Percentiles rank a stretch among this genome's conserved stretches.
Conservation (phyloP, 2,797 vertebrate species). For the Crax fasciolata region DNA sequence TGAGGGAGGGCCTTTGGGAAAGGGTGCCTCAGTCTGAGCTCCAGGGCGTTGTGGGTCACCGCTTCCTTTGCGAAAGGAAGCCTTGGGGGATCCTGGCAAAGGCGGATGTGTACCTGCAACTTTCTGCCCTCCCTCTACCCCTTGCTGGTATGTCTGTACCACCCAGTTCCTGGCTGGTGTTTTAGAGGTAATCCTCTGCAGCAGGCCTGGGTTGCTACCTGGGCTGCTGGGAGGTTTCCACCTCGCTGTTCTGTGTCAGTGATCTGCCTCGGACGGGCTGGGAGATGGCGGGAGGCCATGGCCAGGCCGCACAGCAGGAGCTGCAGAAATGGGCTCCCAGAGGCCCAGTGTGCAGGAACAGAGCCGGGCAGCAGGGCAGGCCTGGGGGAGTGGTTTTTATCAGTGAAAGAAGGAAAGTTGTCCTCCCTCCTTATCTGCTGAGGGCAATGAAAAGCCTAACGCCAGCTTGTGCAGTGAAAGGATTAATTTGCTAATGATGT, state of each 20-base stretch:
- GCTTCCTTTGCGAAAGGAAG: not conserved
- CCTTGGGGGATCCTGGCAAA: not conserved
- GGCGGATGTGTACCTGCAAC: not conserved
- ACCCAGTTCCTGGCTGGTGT: not conserved
- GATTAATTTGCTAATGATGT: slow-evolving; percentile 33
- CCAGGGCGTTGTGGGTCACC: not conserved
- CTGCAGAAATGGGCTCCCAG: not conserved
- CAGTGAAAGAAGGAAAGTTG: not conserved
- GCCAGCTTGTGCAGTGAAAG: slow-evolving; percentile 7
- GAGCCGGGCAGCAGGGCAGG: accelerated
- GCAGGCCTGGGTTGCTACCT: not conserved
- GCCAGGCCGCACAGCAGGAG: not conserved
- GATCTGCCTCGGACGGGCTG: not conserved
- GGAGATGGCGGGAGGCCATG: not conserved
- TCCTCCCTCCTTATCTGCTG: not conserved
- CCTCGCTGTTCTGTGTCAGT: not conserved
- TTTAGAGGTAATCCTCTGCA: not conserved
- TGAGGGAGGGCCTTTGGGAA: not conserved
- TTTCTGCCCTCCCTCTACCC: not conserved
- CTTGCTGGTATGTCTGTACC: not conserved
- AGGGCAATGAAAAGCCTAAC: slow-evolving; percentile 35
- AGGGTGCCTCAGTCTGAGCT: not conserved
- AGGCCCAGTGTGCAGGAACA: not conserved
- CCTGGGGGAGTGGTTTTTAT: not conserved
- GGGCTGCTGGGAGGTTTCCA: not conserved